These are phyloP conservation scores for Galaxea fascicularis DNA, from an alignment of 92 coral and sea anemone genomes.

Conservation along the genomic window DNA sequence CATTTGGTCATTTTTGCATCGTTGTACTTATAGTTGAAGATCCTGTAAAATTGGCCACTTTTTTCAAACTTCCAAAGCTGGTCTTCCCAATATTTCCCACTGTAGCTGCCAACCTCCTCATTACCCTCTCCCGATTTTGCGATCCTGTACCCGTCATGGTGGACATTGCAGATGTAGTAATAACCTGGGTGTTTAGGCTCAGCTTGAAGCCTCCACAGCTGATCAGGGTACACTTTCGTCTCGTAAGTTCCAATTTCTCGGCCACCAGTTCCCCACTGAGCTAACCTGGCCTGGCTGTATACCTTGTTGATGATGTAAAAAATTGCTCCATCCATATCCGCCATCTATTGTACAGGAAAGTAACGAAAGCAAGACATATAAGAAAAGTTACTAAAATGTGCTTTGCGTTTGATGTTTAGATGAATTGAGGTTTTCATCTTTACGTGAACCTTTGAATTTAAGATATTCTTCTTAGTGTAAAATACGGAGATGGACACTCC, in stretches of 20 bases:
- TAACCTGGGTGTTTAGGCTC: slow-evolving; percentile 15
- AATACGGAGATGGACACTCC: slow-evolving; percentile 5
- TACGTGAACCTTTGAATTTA: slow-evolving; percentile 10
- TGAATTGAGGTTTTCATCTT: neutral
- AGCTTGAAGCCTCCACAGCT: slow-evolving; percentile 29
- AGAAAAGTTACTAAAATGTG: neutral
- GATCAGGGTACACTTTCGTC: slow-evolving; percentile 5
- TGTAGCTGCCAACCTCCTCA: slow-evolving; percentile 6
- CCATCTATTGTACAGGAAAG: slow-evolving; percentile 5
- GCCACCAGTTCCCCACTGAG: slow-evolving; percentile 16
- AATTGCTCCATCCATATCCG: slow-evolving; percentile 2
- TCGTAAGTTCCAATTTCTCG: slow-evolving; percentile 20
- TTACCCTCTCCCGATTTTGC: slow-evolving; percentile 25
- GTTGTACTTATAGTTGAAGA: slow-evolving; percentile 21
- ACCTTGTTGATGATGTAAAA: slow-evolving; percentile 10
- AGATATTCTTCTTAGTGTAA: slow-evolving; percentile 10
- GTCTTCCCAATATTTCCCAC: slow-evolving; percentile 1
- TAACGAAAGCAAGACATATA: neutral
- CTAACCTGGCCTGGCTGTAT: slow-evolving; percentile 22
- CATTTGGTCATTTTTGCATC: slow-evolving; percentile 28
- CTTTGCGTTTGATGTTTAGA: slow-evolving; percentile 16
- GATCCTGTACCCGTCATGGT: slow-evolving; percentile 13
- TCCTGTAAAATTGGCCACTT: neutral
- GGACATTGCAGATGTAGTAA: slow-evolving; percentile 22
- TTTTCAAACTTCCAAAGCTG: slow-evolving; percentile 27